Conservation (phyloP, 2,113 vertebrate species). For the Eulacestoma nigropectus region DNA sequence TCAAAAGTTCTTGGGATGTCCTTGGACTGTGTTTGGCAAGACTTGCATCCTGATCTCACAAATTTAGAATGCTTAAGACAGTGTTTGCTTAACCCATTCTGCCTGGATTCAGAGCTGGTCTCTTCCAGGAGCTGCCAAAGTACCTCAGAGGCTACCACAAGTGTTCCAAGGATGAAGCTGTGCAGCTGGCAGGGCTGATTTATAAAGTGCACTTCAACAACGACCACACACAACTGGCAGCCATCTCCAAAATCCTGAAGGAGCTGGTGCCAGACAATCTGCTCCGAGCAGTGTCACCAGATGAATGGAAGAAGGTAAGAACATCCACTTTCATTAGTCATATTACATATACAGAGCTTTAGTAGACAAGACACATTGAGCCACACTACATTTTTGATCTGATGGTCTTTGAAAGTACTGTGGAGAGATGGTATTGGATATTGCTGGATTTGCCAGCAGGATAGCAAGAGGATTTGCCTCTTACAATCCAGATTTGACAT, state of each 20-base stretch:
- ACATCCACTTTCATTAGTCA: neutral
- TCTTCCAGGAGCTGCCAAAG: slow-evolving; percentile 88
- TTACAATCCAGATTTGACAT: neutral
- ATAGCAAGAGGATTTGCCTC: neutral
- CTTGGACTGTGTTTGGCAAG: neutral
- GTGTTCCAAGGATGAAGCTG: slow-evolving; percentile 82
- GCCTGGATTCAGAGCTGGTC: neutral
- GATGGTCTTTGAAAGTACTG: neutral
- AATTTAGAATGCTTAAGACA: neutral
- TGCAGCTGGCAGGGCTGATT: slow-evolving; percentile 84
- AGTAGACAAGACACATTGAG: neutral
- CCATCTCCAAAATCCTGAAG: slow-evolving; percentile 83
- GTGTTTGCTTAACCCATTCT: neutral
- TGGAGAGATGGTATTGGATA: neutral
- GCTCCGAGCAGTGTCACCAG: slow-evolving; percentile 77
- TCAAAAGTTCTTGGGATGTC: neutral
- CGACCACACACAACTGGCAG: slow-evolving; percentile 76
- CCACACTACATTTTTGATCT: neutral
- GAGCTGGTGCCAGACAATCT: slow-evolving; percentile 88
- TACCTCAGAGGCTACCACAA: slow-evolving; percentile 92
- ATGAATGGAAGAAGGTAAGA: slow-evolving; percentile 94
- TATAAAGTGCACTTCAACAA: slow-evolving; percentile 78
- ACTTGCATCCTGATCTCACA: neutral
- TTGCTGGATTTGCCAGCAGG: neutral
- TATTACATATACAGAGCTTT: neutral